phyloP scores from a whole-genome alignment of 2,113 vertebrate species.

The Nycticryphes semicollaris region DNA sequence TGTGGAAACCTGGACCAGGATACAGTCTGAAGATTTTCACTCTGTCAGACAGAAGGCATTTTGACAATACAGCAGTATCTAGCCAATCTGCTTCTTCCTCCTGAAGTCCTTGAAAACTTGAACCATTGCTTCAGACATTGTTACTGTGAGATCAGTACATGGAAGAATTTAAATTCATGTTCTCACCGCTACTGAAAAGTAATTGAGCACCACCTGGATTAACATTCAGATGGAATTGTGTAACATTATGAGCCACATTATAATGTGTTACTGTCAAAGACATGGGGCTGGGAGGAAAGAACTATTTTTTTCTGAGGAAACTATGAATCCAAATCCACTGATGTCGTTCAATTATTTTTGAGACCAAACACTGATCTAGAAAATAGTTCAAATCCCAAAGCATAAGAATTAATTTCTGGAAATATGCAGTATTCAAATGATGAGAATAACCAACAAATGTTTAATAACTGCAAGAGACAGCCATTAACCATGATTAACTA shows the following conservation, averaged over 20 bases:
- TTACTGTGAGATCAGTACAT: neutral
- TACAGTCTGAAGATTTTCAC: neutral
- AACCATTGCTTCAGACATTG: neutral
- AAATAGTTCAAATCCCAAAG: neutral
- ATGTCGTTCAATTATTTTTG: neutral
- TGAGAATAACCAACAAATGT: neutral
- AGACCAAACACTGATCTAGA: neutral
- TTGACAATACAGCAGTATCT: neutral
- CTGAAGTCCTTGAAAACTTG: neutral
- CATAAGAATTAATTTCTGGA: neutral
- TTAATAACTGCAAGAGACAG: neutral
- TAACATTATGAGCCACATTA: neutral
- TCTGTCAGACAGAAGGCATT: neutral
- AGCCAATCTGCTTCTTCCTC: neutral
- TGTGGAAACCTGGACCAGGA: neutral
- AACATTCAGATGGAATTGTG: neutral
- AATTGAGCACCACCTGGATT: neutral
- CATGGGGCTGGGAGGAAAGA: neutral
- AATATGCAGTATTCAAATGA: neutral
- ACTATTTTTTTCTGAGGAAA: neutral
- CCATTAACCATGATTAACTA: neutral
- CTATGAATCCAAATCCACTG: neutral
- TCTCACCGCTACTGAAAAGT: neutral
- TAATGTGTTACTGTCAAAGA: neutral
- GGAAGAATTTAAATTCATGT: neutral